A percentile compares a stretch with the other conserved stretches of the same genome.
Evolutionary conservation across 2,113 vertebrate genomes (phyloP).

Genomic region (Myotis brandtii): DNA sequence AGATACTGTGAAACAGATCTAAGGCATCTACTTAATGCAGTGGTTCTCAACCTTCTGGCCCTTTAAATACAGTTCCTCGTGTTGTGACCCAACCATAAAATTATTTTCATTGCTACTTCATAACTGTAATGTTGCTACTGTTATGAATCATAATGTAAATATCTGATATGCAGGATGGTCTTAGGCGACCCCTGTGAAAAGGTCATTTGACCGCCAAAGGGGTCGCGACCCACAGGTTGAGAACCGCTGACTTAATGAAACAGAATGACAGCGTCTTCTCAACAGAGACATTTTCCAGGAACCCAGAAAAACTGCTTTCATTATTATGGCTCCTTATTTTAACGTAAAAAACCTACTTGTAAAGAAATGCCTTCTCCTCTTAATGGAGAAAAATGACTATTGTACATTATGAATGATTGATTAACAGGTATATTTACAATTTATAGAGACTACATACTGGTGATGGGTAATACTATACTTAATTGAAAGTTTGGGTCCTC

Average conservation of each 20-base stretch:
- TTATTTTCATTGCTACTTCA: no score
- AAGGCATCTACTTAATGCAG: background rate
- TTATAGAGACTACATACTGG: background rate
- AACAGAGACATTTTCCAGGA: background rate
- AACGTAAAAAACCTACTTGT: background rate
- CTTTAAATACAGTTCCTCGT: no score
- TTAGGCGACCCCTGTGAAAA: no score
- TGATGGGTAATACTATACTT: background rate
- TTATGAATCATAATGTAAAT: no score
- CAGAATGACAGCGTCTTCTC: background rate
- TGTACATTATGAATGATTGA: background rate
- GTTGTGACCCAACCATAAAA: no score
- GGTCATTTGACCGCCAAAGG: no score
- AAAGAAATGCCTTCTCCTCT: background rate
- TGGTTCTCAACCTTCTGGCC: no score
- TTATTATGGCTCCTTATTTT: background rate
- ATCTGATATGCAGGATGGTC: no score
- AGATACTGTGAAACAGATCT: background rate
- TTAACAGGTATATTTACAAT: background rate
- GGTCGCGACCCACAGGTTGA: no score
- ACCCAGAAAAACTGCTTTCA: background rate
- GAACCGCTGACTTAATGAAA: background rate
- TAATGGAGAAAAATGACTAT: background rate
- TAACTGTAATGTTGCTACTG: no score
- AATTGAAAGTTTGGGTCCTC: background rate